These are phyloP conservation scores for Actias luna DNA, from an alignment of 2,888 invertebrate species.

Conservation along the genomic window DNA sequence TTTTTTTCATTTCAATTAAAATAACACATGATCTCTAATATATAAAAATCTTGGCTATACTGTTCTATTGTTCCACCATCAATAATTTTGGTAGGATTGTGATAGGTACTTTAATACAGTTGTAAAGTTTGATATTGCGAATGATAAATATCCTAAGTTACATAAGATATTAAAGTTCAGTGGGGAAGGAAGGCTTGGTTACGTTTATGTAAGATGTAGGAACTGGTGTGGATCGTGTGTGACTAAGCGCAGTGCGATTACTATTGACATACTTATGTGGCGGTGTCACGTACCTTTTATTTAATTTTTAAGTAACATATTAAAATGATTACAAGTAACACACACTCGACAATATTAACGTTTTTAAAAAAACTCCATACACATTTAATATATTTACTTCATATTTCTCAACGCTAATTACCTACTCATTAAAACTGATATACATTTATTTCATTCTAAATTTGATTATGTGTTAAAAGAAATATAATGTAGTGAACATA, in stretches of 20 bases:
- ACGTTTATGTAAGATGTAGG: constrained; percentile 30
- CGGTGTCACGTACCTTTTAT: background rate
- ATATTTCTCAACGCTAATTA: no score
- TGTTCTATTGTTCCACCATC: background rate
- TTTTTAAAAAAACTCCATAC: no score
- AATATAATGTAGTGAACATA: no score
- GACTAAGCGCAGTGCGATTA: constrained; percentile 9
- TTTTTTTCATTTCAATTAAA: no score
- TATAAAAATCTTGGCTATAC: no score
- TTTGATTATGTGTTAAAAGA: no score
- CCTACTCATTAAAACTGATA: no score
- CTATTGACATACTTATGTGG: background rate
- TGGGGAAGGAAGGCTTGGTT: constrained; percentile 29
- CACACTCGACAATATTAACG: no score
- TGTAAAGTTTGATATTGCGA: background rate
- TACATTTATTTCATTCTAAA: no score
- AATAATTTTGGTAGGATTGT: background rate
- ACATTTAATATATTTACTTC: no score
- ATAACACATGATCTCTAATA: no score
- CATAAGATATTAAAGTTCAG: constrained; percentile 34
- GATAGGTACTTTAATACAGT: background rate
- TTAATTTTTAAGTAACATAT: background rate
- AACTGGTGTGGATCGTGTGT: background rate
- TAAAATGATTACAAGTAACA: background rate
- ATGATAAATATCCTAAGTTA: constrained; percentile 27